phyloP scores from a whole-genome alignment of 2,113 vertebrate genomes.

The Triplophysa dalaica region DNA sequence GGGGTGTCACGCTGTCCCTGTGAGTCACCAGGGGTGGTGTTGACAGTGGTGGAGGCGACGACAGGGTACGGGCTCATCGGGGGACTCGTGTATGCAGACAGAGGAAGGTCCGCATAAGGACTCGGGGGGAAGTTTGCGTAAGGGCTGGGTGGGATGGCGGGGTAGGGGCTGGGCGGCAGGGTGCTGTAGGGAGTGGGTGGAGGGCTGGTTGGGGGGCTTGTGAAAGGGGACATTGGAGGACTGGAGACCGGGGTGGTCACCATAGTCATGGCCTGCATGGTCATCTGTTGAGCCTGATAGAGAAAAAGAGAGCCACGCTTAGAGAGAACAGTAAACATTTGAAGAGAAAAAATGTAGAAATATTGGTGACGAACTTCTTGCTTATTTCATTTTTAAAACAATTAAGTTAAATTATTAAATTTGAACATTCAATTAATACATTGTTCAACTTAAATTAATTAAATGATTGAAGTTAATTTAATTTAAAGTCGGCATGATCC shows the following conservation, averaged over 20 bases:
- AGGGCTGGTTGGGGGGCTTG: conserved; percentile 44
- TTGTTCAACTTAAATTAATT: too few relatives aligned
- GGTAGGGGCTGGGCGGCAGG: conserved; percentile 58
- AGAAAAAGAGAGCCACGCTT: neutral
- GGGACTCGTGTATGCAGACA: conserved; percentile 68
- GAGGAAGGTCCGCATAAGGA: conserved; percentile 66
- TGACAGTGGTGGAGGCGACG: neutral
- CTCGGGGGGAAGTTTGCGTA: conserved; percentile 64
- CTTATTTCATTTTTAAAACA: too few relatives aligned
- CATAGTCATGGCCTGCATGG: conserved; percentile 80
- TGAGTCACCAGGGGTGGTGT: neutral
- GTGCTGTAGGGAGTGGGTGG: conserved; percentile 31
- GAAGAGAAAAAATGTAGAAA: too few relatives aligned
- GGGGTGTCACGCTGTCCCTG: neutral
- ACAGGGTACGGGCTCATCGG: conserved; percentile 57
- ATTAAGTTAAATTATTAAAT: too few relatives aligned
- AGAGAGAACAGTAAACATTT: too few relatives aligned
- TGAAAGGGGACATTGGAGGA: conserved; percentile 34
- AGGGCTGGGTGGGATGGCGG: conserved; percentile 50
- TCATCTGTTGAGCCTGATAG: conserved; percentile 83
- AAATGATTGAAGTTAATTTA: too few relatives aligned
- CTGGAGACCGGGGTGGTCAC: conserved; percentile 62
- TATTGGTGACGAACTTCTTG: too few relatives aligned
- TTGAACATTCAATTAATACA: too few relatives aligned
- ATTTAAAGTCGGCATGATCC: too few relatives aligned